phyloP scores from a whole-genome alignment of 2,797 vertebrate genomes.

The Botia almorhae region DNA sequence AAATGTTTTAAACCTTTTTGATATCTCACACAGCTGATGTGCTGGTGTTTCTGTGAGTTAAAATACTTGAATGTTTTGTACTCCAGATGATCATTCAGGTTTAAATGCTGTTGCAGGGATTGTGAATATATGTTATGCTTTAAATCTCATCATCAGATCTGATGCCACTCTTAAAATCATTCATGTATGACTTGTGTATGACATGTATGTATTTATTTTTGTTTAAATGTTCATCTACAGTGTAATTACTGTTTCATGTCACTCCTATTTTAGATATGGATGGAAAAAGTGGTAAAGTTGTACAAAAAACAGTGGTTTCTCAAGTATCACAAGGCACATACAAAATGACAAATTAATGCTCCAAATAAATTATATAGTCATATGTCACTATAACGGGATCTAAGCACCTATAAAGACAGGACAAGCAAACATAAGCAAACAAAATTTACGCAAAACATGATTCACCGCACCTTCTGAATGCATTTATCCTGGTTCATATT shows the following conservation, averaged over 20 bases:
- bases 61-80: slow-evolving; percentile 70
- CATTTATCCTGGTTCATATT: not conserved
- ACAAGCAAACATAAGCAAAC: not conserved
- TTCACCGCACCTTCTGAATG: not conserved
- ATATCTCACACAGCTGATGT: slow-evolving; percentile 53
- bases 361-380: not conserved
- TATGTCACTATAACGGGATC: not conserved
- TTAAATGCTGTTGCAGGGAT: slow-evolving; percentile 41
- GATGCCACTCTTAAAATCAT: slow-evolving; percentile 29
- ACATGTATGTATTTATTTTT: not conserved
- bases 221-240: slow-evolving; percentile 4
- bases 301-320: slow-evolving; percentile 15
- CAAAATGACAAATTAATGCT: not conserved
- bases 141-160: slow-evolving; percentile 26
- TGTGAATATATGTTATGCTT: slow-evolving; percentile 58
- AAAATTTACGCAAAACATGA: not conserved
- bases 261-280: slow-evolving; percentile 2
- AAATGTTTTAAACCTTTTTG: slow-evolving; percentile 16
- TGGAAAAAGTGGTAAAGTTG: slow-evolving; percentile 32
- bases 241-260: not conserved
- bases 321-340: not conserved
- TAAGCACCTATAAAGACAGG: not conserved
- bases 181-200: slow-evolving; percentile 3
- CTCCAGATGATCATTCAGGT: slow-evolving; percentile 32
- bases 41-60: slow-evolving; percentile 49